Base-by-base conservation (phyloP, 2,888 invertebrate genomes). In the Ophion ventricosus region DNA sequence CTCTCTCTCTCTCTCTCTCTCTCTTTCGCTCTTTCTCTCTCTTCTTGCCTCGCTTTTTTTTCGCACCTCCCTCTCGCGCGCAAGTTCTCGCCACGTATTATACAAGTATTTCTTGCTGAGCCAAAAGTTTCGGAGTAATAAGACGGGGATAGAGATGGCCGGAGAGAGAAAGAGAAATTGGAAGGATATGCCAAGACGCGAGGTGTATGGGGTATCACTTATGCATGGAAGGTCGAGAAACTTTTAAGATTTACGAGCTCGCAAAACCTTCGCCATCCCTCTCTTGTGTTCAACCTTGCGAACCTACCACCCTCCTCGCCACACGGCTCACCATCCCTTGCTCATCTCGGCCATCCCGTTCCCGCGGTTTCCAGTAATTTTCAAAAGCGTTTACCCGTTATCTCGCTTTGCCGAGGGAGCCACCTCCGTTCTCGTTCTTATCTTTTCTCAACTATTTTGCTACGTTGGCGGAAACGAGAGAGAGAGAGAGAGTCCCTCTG, bases 161-260 rank as follows among this genome's bases (percentile, higher is more conserved):
- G 26, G 40, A 66, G 49, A 67, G 74, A 43, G 35, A 66, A 20
- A 70, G 73, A 80, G 74, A 59, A 57, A 69, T 35, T 63, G 77
- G 67, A 73, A 73, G 78, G 74, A 69, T 79, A 40, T 72, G 77
- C 72, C 59, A 69, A 79, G 74, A 69, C 74, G 83, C 26, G 66
- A 29, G 75, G 75, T 84, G 75, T 84, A 79, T 84, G 61, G 79
- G 83, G 75, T 84, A 84, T 84, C 84, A 84, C 84, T 84, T 84
- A 84, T 84, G 82, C 84, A 84, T 84, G 84, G 67, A 80, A 82
- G 84, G 84, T 84, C 72, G 84, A 82, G 79, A 82, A 84, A 84
- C 84, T 84, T 84, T 82, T 26, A 73, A 84, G 84, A 84, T 82
- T 84, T 84, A 84, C 79, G 84, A 84, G 82, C 79, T 84, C 76